phyloP scores from a whole-genome alignment of 2,888 invertebrate species.

The Hyles lineata region DNA sequence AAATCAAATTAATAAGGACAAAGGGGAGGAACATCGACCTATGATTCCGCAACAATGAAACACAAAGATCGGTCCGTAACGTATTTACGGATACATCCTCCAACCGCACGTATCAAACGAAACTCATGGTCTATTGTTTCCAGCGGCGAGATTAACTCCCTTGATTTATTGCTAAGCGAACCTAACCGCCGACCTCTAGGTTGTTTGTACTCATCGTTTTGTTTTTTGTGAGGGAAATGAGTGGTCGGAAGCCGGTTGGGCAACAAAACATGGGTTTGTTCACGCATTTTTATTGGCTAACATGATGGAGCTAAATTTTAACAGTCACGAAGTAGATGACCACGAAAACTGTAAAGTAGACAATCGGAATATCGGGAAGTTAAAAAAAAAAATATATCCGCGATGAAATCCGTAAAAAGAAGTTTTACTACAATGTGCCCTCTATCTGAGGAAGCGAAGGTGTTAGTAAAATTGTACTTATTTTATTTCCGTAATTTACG shows the following conservation, averaged over 20 bases:
- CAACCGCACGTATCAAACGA: constrained; percentile 40
- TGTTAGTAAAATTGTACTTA: no score
- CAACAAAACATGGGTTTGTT: background rate
- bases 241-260: background rate
- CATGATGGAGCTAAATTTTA: no score
- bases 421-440: no score
- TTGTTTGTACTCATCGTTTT: constrained; percentile 6
- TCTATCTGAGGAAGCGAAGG: no score
- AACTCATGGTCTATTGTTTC: constrained; percentile 48
- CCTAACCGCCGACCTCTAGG: constrained; percentile 37
- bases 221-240: background rate
- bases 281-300: no score
- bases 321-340: no score
- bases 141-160: constrained; percentile 54
- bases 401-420: no score
- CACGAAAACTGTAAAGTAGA: no score
- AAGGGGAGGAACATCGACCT: constrained; percentile 19
- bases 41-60: constrained; percentile 28
- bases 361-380: no score
- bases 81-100: constrained; percentile 28
- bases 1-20: constrained; percentile 12
- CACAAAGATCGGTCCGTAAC: constrained; percentile 24
- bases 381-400: no score
- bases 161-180: constrained; percentile 69
- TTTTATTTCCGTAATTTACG: no score